phyloP scores from a whole-genome alignment of 2,113 vertebrate genomes.

The Psephotus haematonotus region DNA sequence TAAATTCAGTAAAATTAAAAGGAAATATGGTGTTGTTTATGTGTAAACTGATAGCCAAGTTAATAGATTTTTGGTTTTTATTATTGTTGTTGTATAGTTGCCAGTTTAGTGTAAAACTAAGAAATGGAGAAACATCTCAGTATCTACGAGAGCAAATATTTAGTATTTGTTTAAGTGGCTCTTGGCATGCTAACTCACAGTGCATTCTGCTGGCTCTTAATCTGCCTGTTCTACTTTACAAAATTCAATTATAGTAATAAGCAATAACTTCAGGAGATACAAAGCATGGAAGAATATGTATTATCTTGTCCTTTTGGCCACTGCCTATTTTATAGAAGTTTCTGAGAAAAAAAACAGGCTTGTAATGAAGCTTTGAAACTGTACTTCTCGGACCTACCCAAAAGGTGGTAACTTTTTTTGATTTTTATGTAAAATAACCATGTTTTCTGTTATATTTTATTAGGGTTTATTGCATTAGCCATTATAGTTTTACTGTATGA shows the following conservation, averaged over 20 bases:
- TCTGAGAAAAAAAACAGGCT: neutral
- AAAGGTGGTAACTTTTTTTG: neutral
- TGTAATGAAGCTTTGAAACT: neutral
- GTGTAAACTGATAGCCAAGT: neutral
- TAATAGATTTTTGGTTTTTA: neutral
- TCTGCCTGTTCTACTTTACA: slow-evolving; percentile 49
- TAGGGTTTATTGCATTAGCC: neutral
- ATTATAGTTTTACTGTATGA: neutral
- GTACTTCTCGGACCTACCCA: neutral
- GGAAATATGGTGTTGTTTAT: neutral
- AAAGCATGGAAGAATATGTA: neutral
- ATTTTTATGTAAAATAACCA: neutral
- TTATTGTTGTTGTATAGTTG: neutral
- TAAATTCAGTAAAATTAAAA: neutral
- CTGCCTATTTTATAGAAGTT: neutral
- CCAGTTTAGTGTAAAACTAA: slow-evolving; percentile 31
- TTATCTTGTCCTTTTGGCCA: neutral
- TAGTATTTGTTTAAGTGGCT: slow-evolving; percentile 56
- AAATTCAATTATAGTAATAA: slow-evolving; percentile 60
- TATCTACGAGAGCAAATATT: slow-evolving; percentile 47
- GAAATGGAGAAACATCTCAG: slow-evolving; percentile 33
- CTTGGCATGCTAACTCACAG: slow-evolving; percentile 36
- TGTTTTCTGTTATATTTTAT: neutral
- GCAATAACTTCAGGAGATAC: slow-evolving; percentile 22
- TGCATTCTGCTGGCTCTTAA: slow-evolving; percentile 58